These are phyloP conservation scores for Gortyna flavago DNA, from an alignment of 2,888 invertebrate genomes.

Conservation along the genomic window DNA sequence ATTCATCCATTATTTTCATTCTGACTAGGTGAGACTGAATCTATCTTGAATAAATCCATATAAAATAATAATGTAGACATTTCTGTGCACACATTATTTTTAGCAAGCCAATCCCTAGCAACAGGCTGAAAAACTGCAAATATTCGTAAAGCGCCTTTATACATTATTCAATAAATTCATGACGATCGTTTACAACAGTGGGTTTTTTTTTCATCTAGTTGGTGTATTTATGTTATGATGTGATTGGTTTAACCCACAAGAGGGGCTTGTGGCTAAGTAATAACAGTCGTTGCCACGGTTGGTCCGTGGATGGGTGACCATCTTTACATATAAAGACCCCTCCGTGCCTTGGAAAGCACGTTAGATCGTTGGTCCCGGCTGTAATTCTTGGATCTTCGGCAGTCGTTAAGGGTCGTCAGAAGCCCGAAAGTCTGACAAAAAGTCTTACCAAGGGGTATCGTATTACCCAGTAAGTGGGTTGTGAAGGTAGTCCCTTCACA, in stretches of 20 bases:
- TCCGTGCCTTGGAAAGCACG: neutral
- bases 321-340: neutral
- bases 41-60: neutral
- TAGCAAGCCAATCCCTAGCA: neutral
- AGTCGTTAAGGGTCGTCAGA: neutral
- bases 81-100: neutral
- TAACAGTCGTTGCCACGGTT: neutral
- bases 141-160: slow-evolving; percentile 9
- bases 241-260: neutral
- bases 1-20: too few relatives aligned
- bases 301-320: neutral
- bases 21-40: neutral
- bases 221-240: neutral
- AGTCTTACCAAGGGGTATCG: too few relatives aligned
- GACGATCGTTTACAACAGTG: slow-evolving; percentile 35
- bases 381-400: neutral
- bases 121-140: neutral
- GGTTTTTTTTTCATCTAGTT: neutral
- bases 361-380: too few relatives aligned
- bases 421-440: neutral
- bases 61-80: neutral
- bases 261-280: too few relatives aligned
- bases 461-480: too few relatives aligned
- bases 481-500: too few relatives aligned
- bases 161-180: slow-evolving; percentile 43